Percentiles rank a stretch among this genome's conserved stretches.
phyloP scores from a whole-genome alignment of 2,888 invertebrate genomes.

The Eurytoma californica region DNA sequence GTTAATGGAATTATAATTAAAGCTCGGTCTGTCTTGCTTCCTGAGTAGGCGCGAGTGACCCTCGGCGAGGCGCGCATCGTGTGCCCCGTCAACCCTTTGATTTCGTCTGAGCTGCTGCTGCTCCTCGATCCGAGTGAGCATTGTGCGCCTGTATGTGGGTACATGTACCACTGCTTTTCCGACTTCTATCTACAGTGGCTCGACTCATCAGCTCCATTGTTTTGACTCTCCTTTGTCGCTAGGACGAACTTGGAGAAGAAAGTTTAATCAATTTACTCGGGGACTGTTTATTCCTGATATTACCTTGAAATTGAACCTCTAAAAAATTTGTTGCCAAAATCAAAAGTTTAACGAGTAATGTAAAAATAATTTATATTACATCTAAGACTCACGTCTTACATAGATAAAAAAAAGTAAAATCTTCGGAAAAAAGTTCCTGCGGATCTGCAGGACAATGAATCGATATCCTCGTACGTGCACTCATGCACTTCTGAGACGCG shows the following conservation, averaged over 20 bases:
- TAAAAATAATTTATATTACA: too few relatives aligned
- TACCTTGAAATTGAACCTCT: too few relatives aligned
- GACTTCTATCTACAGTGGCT: background rate
- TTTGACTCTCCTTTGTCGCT: background rate
- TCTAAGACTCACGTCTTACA: too few relatives aligned
- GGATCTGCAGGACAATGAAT: too few relatives aligned
- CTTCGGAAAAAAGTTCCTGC: too few relatives aligned
- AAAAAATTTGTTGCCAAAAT: too few relatives aligned
- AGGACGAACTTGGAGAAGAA: too few relatives aligned
- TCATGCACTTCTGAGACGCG: conserved; percentile 10
- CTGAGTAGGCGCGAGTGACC: background rate
- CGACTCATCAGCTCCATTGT: background rate
- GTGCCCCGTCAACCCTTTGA: conserved; percentile 24
- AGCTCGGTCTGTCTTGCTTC: conserved; percentile 33
- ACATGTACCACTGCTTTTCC: background rate
- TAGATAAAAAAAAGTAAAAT: too few relatives aligned
- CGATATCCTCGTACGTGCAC: too few relatives aligned
- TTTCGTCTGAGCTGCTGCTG: background rate
- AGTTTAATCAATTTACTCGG: too few relatives aligned
- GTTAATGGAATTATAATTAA: conserved; percentile 56
- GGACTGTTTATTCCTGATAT: too few relatives aligned
- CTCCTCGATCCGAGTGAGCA: background rate
- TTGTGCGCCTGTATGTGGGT: background rate
- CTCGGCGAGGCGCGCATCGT: background rate
- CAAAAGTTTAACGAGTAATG: too few relatives aligned